Evolutionary conservation across 2,797 vertebrate genomes (phyloP).

Genomic region (Coreius guichenoti): DNA sequence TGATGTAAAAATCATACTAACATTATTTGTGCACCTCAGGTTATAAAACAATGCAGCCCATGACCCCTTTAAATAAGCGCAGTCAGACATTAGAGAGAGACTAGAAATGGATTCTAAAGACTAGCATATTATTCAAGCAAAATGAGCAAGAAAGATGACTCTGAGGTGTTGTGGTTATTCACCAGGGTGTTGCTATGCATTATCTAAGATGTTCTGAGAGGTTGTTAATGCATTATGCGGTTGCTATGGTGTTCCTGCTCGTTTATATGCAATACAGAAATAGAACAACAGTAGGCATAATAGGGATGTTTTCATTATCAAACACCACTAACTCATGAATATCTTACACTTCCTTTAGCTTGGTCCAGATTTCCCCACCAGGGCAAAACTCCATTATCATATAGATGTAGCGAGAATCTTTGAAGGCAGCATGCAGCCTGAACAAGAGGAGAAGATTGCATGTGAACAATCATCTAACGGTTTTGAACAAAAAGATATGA

Average conservation of each 20-base stretch:
- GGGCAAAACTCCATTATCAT: conserved; percentile 86
- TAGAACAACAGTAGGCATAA: neutral
- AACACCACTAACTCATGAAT: neutral
- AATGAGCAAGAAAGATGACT: neutral
- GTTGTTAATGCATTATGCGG: neutral
- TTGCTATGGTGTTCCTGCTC: neutral
- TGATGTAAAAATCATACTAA: no score
- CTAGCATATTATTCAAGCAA: neutral
- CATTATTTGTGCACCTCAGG: no score
- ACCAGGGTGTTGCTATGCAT: neutral
- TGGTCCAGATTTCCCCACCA: conserved; percentile 87
- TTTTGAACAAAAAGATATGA: neutral
- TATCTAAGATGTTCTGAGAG: neutral
- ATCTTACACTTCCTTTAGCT: conserved; percentile 84
- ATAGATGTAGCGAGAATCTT: conserved; percentile 81
- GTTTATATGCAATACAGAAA: neutral
- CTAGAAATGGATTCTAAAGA: neutral
- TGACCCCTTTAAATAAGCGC: neutral
- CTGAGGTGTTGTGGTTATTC: neutral
- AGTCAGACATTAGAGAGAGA: neutral
- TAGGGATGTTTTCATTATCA: neutral
- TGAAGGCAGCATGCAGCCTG: conserved; percentile 81
- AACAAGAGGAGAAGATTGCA: neutral
- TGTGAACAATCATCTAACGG: neutral
- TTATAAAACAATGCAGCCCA: no score